phyloP scores from a whole-genome alignment of 2,888 invertebrate species.

The Venustoraphidia nigricollis region DNA sequence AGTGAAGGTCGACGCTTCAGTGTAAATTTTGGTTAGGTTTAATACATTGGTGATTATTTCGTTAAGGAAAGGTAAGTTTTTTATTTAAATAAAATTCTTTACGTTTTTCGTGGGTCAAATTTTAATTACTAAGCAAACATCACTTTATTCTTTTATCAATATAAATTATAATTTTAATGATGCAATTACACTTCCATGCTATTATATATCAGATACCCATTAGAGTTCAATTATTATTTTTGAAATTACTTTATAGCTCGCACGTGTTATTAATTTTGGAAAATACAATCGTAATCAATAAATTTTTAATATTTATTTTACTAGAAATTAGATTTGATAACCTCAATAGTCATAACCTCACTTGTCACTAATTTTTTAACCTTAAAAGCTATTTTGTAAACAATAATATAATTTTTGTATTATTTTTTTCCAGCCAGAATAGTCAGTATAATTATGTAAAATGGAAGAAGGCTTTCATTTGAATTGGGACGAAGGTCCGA shows the following conservation, averaged over 20 bases:
- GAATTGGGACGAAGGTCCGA: slow-evolving; percentile 25
- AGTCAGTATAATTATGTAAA: slow-evolving; percentile 3
- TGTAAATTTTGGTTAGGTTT: slow-evolving; percentile 29
- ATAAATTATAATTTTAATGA: not conserved
- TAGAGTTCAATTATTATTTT: too few relatives aligned
- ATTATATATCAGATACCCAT: not conserved
- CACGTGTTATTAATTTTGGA: too few relatives aligned
- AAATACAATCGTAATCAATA: too few relatives aligned
- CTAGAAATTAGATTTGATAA: slow-evolving; percentile 16
- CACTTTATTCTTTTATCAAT: not conserved
- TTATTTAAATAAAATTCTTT: not conserved
- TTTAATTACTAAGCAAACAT: not conserved
- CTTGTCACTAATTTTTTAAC: slow-evolving; percentile 24
- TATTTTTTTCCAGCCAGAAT: slow-evolving; percentile 4
- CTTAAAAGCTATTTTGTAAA: slow-evolving; percentile 19
- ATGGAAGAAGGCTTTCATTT: slow-evolving; percentile 26
- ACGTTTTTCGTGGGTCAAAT: not conserved
- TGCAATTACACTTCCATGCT: not conserved
- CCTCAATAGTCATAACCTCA: slow-evolving; percentile 31
- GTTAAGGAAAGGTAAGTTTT: too few relatives aligned
- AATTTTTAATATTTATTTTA: too few relatives aligned
- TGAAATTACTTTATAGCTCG: too few relatives aligned
- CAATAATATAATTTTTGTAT: slow-evolving; percentile 5
- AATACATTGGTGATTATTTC: slow-evolving; percentile 7
- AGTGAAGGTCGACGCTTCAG: slow-evolving; percentile 26